These are phyloP conservation scores for Rhinoraja longicauda DNA, from an alignment of 2,797 vertebrate genomes.

Conservation along the genomic window DNA sequence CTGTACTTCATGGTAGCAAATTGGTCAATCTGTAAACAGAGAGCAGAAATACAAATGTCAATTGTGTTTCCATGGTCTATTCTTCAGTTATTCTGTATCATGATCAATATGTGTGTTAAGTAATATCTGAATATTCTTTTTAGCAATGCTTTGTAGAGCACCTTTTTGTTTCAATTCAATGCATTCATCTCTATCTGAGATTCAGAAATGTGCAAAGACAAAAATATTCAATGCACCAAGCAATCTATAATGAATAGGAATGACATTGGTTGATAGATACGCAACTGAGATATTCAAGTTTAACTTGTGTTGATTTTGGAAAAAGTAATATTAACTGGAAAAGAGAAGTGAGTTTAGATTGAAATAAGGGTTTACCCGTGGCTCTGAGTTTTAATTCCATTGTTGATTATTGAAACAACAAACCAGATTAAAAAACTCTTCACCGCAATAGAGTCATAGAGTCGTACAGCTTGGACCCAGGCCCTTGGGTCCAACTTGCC, in stretches of 20 bases:
- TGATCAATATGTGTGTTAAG: background rate
- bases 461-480: too few relatives aligned
- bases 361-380: too few relatives aligned
- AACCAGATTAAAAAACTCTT: background rate
- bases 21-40: slow-evolving; percentile 70
- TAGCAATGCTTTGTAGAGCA: background rate
- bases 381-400: background rate
- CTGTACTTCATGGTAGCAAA: slow-evolving; percentile 67
- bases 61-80: slow-evolving; percentile 33
- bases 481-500: too few relatives aligned
- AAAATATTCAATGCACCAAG: background rate
- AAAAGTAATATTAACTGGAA: background rate
- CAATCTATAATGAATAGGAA: background rate
- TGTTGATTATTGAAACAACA: background rate
- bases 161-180: background rate
- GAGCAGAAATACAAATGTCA: slow-evolving; percentile 9
- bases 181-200: background rate
- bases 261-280: background rate
- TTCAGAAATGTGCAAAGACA: background rate
- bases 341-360: background rate
- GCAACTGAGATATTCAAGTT: background rate
- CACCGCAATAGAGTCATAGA: too few relatives aligned
- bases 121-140: background rate
- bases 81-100: background rate
- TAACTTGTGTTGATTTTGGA: background rate